phyloP scores from a whole-genome alignment of 2,113 vertebrate genomes.

The Bambusicola thoracicus region DNA sequence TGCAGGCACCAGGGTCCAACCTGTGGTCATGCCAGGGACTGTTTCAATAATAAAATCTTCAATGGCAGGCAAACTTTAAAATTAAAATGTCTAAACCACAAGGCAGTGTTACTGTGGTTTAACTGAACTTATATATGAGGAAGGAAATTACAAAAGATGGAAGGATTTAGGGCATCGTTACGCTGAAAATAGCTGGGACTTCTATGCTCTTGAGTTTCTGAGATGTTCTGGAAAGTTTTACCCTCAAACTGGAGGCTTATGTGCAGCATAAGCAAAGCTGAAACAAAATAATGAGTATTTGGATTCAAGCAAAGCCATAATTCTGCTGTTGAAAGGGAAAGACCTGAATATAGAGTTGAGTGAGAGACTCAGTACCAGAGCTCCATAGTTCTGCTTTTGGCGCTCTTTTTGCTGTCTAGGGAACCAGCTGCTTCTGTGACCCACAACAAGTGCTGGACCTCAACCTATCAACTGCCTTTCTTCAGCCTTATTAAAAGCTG shows the following conservation, averaged over 20 bases:
- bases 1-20: not conserved
- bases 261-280: not conserved
- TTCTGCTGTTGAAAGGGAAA: not conserved
- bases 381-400: not conserved
- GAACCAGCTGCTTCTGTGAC: not conserved
- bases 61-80: not conserved
- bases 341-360: not conserved
- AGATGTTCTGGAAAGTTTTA: not conserved
- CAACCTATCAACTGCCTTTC: not conserved
- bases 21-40: rapidly evolving
- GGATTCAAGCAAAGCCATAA: not conserved
- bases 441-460: not conserved
- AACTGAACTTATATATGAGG: not conserved
- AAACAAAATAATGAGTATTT: not conserved
- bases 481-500: not conserved
- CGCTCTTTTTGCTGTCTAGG: not conserved
- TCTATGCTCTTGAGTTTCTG: not conserved
- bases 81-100: not conserved
- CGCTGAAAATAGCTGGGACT: not conserved
- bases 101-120: not conserved
- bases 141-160: not conserved
- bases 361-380: not conserved
- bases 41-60: not conserved
- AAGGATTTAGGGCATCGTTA: not conserved
- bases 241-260: not conserved